Evolutionary conservation across 1,140 invertebrate genomes (phyloP), one percentile per base, ranked within the genome.

Genomic region (Psilanteris sp.): DNA sequence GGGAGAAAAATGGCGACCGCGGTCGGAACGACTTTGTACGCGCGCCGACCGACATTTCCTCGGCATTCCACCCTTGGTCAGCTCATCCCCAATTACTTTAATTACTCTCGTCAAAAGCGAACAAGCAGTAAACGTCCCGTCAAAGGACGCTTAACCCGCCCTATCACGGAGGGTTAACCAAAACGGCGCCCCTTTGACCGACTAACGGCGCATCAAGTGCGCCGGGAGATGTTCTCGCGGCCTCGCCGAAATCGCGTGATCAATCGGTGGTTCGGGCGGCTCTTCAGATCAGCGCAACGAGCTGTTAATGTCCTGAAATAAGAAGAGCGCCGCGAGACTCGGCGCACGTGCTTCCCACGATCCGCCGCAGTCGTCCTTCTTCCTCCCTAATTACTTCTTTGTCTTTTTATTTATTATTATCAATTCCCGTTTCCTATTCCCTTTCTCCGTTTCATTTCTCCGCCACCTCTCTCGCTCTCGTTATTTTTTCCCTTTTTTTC

Each of bases 31-130:
- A n/a, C n/a, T n/a, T n/a, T n/a, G n/a, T n/a, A n/a, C n/a, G n/a
- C n/a, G n/a, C n/a, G n/a, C n/a, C n/a, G n/a, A n/a, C n/a, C n/a
- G n/a, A n/a, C n/a, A n/a, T n/a, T 36, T 37, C 2, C 26, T 10
- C 18, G 5, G n/a, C 6, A 10, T 8, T 37, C 29, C 20, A 55
- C 67, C 68, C 68, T 11, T 36, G 68, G 57, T 73, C 57, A 73
- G 43, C 20, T 13, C 55, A 15, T 44, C 52, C 54, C 66, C 27
- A 43, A 71, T 71, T 52, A 64, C 68, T 73, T 43, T 73, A 64
- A 73, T 73, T 73, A 64, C 59, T 64, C 32, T 39, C 67, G 55
- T 71, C 67, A 71, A 64, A 72, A 24, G 50, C 50, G 50, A 32
- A 72, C 46, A 57, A 72, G 68, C 50, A 57, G 55, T 54, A 11